Conservation (phyloP, 2,797 vertebrate species). For the Crenichthys baileyi region DNA sequence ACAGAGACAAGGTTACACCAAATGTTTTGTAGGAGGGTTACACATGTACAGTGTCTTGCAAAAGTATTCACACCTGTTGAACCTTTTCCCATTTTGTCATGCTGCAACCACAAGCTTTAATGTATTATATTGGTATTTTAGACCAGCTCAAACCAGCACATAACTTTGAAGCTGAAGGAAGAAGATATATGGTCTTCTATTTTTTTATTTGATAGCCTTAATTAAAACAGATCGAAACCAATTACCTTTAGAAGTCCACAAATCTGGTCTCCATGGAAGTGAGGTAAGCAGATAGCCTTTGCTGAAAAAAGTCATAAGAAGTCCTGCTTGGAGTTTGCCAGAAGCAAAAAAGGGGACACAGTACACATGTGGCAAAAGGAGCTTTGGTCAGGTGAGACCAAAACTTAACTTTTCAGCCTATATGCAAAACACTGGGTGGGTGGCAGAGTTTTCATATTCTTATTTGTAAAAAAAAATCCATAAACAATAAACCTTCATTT, state of each 20-base stretch:
- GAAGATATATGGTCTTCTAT: not conserved
- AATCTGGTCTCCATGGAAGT: not conserved
- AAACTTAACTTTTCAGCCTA: too few species aligned
- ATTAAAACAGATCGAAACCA: not conserved
- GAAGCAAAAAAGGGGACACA: not conserved
- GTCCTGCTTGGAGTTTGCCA: not conserved
- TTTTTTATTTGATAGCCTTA: not conserved
- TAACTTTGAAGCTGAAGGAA: not conserved
- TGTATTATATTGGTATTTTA: not conserved
- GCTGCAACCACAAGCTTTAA: not conserved
- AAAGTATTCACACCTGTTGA: not conserved
- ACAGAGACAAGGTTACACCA: slow-evolving; percentile 11
- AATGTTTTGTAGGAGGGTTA: not conserved
- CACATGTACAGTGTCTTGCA: not conserved
- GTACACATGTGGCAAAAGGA: not conserved
- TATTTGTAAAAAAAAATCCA: too few species aligned
- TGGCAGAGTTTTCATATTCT: too few species aligned
- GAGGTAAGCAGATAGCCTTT: not conserved
- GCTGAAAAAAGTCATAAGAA: not conserved
- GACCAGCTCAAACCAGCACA: not conserved
- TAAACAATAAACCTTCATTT: too few species aligned
- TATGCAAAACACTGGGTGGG: too few species aligned
- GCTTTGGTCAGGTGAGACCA: too few species aligned
- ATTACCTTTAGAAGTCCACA: not conserved
- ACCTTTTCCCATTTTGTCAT: not conserved